Conservation (phyloP, 2,888 invertebrate species). For the Heliothis peltigera region DNA sequence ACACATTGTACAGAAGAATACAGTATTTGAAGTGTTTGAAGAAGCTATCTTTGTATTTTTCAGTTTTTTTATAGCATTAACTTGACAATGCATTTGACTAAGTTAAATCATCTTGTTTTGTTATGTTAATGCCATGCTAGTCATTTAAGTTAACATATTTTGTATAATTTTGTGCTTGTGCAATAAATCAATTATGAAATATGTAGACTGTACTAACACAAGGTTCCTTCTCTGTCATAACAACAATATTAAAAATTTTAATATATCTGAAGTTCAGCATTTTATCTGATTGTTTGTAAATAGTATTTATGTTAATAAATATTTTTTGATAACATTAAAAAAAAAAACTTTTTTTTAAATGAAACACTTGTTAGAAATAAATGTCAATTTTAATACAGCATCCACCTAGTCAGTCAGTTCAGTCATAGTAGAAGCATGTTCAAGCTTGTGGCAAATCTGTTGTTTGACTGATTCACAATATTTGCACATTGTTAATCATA, state of each 20-base stretch:
- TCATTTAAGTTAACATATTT: background rate
- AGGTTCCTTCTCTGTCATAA: too few relatives aligned
- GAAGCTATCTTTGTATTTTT: background rate
- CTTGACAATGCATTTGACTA: too few relatives aligned
- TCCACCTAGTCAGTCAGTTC: slow-evolving; percentile 79
- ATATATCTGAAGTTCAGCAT: background rate
- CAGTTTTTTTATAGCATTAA: too few relatives aligned
- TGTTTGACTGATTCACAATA: slow-evolving; percentile 6
- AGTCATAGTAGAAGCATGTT: slow-evolving; percentile 56
- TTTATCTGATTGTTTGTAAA: slow-evolving; percentile 10
- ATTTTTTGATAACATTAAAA: slow-evolving; percentile 13
- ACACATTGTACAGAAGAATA: background rate
- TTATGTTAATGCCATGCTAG: background rate
- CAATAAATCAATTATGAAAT: background rate
- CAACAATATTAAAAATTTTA: background rate
- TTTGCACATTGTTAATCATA: too few relatives aligned
- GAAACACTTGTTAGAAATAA: slow-evolving; percentile 55
- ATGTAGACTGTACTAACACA: background rate
- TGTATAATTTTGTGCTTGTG: background rate
- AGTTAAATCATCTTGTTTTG: background rate
- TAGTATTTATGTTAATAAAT: slow-evolving; percentile 3
- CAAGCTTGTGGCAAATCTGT: slow-evolving; percentile 39
- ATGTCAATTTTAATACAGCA: slow-evolving; percentile 73
- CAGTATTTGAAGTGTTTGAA: background rate
- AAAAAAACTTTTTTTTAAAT: slow-evolving; percentile 45